Conservation (phyloP, 2,113 vertebrate genomes). For the Toxostoma redivivum region DNA sequence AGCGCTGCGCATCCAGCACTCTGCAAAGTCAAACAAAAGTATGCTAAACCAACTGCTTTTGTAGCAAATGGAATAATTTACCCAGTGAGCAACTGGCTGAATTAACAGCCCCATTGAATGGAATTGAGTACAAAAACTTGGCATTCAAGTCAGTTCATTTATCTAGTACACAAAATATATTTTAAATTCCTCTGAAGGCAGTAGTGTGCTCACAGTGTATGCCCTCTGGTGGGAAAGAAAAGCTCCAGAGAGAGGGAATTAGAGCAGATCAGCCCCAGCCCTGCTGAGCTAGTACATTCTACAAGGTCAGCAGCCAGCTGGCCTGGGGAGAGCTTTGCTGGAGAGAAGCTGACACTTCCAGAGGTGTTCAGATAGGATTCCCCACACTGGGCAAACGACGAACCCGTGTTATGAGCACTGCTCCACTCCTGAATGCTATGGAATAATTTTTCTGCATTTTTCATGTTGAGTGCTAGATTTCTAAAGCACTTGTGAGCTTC, state of each 20-base stretch:
- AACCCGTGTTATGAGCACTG: background rate
- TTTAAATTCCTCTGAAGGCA: constrained; percentile 8
- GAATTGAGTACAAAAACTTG: background rate
- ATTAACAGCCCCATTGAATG: constrained; percentile 14
- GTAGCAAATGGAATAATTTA: constrained; percentile 31
- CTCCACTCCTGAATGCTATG: background rate
- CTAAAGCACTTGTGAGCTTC: background rate
- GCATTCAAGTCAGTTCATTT: background rate
- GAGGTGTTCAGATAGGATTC: background rate
- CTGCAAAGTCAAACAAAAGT: background rate
- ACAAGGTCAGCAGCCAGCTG: background rate
- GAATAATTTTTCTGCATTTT: background rate
- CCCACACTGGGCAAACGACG: rapidly evolving
- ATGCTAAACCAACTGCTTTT: constrained; percentile 23
- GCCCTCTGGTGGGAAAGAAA: constrained; percentile 51
- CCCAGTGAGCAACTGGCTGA: background rate
- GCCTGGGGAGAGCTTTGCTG: background rate
- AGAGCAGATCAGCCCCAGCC: background rate
- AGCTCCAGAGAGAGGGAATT: constrained; percentile 23
- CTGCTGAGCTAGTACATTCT: constrained; percentile 23
- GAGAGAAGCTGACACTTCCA: background rate
- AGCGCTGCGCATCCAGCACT: background rate
- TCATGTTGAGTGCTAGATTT: background rate
- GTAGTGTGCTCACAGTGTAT: background rate
- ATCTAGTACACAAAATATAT: constrained; percentile 13